These are phyloP conservation scores for Dissostichus mawsoni DNA, from an alignment of 2,113 vertebrate genomes.

Conservation along the genomic window DNA sequence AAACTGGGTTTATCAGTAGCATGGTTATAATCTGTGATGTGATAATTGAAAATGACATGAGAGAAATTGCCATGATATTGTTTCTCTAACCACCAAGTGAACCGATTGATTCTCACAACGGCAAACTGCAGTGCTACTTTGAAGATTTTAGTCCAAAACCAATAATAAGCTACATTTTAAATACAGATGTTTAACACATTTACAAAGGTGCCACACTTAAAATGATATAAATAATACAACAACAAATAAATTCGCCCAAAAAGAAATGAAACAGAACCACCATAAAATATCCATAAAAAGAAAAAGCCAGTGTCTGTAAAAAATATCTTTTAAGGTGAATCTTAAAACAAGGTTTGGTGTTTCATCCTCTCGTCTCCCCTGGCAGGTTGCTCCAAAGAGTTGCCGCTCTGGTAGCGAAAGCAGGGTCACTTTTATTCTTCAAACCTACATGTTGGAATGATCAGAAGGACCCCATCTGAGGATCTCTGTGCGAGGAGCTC, in stretches of 20 bases:
- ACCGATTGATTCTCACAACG: not conserved
- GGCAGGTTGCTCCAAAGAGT: slow-evolving; percentile 24
- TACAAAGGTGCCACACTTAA: not conserved
- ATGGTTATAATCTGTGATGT: slow-evolving; percentile 32
- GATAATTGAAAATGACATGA: slow-evolving; percentile 31
- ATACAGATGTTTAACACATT: not conserved
- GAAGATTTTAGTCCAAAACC: not conserved
- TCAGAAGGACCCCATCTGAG: slow-evolving; percentile 30
- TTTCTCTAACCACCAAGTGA: slow-evolving; percentile 6
- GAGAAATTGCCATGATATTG: slow-evolving; percentile 20
- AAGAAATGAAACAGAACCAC: not conserved
- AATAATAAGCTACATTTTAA: slow-evolving; percentile 10
- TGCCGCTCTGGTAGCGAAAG: slow-evolving; percentile 16
- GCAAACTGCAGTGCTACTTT: not conserved
- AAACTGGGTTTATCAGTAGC: slow-evolving; percentile 45
- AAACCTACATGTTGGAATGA: slow-evolving; percentile 32
- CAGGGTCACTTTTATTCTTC: slow-evolving; percentile 44
- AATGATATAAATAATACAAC: not conserved
- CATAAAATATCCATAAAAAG: not conserved
- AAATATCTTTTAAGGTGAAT: slow-evolving; percentile 13
- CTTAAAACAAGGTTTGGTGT: slow-evolving; percentile 30
- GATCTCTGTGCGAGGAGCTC: slow-evolving; percentile 23
- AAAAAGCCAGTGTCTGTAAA: not conserved
- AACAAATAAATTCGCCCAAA: not conserved
- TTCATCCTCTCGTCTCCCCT: slow-evolving; percentile 36